phyloP scores from a whole-genome alignment of 1,140 invertebrate genomes.

The Epicauta chinensis region DNA sequence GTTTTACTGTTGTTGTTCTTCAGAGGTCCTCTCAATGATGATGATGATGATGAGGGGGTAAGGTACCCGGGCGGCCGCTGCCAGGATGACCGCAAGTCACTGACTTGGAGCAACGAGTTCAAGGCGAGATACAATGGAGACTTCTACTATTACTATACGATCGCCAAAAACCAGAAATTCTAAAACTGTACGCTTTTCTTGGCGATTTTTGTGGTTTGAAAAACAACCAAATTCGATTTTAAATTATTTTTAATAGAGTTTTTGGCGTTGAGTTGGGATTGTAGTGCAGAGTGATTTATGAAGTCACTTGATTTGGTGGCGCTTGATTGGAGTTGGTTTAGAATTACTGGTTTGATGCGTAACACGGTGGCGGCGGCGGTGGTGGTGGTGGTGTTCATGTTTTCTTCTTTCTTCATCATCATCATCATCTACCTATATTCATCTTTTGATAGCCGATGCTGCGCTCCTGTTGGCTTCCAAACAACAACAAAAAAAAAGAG shows the following conservation, averaged over 20 bases:
- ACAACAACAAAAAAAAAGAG: neutral
- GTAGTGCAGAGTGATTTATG: no score
- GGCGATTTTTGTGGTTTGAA: no score
- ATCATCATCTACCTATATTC: conserved; percentile 8
- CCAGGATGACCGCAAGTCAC: conserved; percentile 14
- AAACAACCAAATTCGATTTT: no score
- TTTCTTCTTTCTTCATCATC: no score
- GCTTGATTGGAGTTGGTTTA: neutral
- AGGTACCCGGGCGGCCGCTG: neutral
- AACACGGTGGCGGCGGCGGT: conserved; percentile 8
- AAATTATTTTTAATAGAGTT: no score
- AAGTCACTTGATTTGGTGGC: no score
- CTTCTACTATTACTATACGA: no score
- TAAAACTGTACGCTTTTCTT: neutral
- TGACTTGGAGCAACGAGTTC: conserved; percentile 14
- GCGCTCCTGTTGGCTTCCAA: conserved; percentile 6
- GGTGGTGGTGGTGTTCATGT: no score
- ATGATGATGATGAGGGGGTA: neutral
- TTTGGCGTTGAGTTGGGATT: no score
- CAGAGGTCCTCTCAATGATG: no score
- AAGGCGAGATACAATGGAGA: conserved; percentile 6
- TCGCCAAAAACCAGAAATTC: conserved; percentile 6
- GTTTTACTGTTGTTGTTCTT: no score
- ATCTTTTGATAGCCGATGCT: conserved; percentile 1
- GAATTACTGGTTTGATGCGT: conserved; percentile 7